Percentiles rank a stretch among this genome's conserved stretches.
These are phyloP conservation scores for Listrodromus nycthemerus DNA, from an alignment of 2,888 invertebrate species.

Conservation along the genomic window DNA sequence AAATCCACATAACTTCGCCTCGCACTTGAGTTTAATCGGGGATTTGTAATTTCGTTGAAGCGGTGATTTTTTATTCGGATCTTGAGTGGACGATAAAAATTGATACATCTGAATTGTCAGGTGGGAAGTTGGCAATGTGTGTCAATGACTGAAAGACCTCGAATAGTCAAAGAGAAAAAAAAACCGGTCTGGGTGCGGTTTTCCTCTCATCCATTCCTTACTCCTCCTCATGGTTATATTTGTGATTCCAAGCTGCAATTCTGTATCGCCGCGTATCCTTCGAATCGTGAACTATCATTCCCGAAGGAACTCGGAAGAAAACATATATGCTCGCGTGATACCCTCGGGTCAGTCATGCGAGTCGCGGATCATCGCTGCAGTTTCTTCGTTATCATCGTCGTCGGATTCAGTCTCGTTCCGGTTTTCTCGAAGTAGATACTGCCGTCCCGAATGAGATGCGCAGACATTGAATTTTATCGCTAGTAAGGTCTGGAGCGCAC, in stretches of 20 bases:
- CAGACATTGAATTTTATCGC: conserved; percentile 63
- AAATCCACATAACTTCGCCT: too few relatives aligned
- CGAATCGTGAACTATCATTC: conserved; percentile 46
- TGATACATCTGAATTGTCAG: neutral
- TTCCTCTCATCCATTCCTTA: conserved; percentile 25
- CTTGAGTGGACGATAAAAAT: too few relatives aligned
- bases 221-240: conserved; percentile 52
- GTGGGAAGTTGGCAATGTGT: neutral
- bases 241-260: conserved; percentile 48
- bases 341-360: conserved; percentile 55
- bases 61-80: too few relatives aligned
- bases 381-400: conserved; percentile 15
- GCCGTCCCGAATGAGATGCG: conserved; percentile 43
- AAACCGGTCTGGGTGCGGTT: conserved; percentile 67
- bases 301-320: neutral
- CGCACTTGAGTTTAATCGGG: too few relatives aligned
- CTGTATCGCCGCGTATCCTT: neutral
- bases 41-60: too few relatives aligned
- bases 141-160: neutral
- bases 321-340: conserved; percentile 26
- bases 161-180: neutral
- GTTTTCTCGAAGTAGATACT: conserved; percentile 60
- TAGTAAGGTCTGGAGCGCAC: conserved; percentile 35
- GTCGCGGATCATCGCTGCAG: conserved; percentile 47
- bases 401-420: conserved; percentile 4